A percentile compares a stretch with the other conserved stretches of the same genome.
Evolutionary conservation across 2,888 invertebrate species (phyloP).

Genomic region (Himalopsyche kuldschensis): DNA sequence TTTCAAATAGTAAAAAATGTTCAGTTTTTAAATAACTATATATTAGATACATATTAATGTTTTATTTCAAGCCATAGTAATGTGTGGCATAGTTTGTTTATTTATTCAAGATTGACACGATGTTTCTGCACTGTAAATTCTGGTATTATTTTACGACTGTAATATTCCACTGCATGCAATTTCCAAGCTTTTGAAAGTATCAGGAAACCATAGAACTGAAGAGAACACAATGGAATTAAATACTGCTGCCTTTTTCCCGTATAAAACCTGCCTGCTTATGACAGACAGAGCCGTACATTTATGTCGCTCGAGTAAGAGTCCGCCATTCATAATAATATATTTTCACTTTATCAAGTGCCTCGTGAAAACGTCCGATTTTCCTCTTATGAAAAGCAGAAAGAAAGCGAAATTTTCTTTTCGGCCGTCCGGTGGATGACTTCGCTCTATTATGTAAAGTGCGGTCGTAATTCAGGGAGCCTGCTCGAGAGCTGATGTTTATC

Average conservation of each 20-base stretch:
- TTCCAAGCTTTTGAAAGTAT: background rate
- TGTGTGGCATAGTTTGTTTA: no score
- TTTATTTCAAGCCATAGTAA: no score
- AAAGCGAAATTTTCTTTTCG: background rate
- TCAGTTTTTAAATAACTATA: no score
- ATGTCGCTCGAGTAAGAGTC: background rate
- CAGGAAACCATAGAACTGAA: background rate
- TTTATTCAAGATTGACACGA: background rate
- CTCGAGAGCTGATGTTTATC: constrained; percentile 18
- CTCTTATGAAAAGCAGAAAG: background rate
- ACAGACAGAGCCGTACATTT: background rate
- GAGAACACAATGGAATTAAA: background rate
- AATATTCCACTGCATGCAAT: background rate
- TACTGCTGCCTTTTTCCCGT: background rate
- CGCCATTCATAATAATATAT: background rate
- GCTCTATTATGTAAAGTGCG: constrained; percentile 29
- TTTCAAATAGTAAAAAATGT: no score
- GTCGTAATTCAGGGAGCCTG: constrained; percentile 25
- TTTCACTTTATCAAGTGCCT: background rate
- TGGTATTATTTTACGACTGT: background rate
- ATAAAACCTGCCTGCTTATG: background rate
- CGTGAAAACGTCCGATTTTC: background rate
- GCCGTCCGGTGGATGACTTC: background rate
- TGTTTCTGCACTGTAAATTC: background rate
- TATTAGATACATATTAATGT: no score